Evolutionary conservation across 2,888 invertebrate species (phyloP).

Genomic region (Camptogramma bilineatum): DNA sequence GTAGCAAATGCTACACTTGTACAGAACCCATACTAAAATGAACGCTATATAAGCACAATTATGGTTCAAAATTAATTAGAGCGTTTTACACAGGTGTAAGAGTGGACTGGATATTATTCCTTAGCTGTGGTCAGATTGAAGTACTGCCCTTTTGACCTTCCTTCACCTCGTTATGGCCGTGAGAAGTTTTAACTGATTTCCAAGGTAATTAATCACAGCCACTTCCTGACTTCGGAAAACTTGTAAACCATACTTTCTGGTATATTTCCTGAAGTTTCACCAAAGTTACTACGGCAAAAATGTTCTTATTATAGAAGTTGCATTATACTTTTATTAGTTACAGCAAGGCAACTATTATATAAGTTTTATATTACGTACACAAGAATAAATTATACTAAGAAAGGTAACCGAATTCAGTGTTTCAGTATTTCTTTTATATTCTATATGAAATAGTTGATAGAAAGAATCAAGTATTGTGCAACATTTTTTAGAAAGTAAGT

Average conservation of each 20-base stretch:
- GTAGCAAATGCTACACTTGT: too few relatives aligned
- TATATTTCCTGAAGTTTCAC: not conserved
- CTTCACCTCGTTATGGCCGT: slow-evolving; percentile 16
- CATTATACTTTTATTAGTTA: not conserved
- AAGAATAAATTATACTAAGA: too few relatives aligned
- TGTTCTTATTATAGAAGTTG: not conserved
- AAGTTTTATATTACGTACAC: not conserved
- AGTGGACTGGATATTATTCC: slow-evolving; percentile 5
- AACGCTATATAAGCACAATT: not conserved
- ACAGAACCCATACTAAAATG: too few relatives aligned
- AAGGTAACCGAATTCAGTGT: too few relatives aligned
- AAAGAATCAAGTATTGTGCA: too few relatives aligned
- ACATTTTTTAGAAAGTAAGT: too few relatives aligned
- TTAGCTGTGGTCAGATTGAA: slow-evolving; percentile 20
- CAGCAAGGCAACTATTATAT: not conserved
- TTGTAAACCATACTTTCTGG: slow-evolving; percentile 10
- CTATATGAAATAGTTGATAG: too few relatives aligned
- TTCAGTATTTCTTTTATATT: too few relatives aligned
- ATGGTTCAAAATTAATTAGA: not conserved
- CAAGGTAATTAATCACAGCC: slow-evolving; percentile 28
- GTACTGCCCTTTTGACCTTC: slow-evolving; percentile 26
- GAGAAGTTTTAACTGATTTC: slow-evolving; percentile 30
- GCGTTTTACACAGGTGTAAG: not conserved
- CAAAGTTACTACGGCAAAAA: not conserved
- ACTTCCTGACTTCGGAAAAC: slow-evolving; percentile 17